Base-by-base conservation (phyloP, 2,113 vertebrate genomes). In the Channa maculata region DNA sequence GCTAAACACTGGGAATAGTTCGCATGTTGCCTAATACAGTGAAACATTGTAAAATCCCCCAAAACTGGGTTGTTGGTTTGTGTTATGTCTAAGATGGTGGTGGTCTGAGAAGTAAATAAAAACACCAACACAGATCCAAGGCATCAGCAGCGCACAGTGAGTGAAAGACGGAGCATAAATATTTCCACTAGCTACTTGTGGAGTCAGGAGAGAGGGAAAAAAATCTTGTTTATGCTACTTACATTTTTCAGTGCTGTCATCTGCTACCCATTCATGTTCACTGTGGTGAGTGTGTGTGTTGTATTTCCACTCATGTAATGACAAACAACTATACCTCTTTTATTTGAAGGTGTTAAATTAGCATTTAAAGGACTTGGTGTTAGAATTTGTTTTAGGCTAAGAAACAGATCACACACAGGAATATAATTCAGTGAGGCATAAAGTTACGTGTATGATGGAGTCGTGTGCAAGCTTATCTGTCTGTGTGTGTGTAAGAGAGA, bases 171-270 rank as follows among this genome's bases (percentile, higher is more conserved):
- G 64, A 72, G 36, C 52, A 55, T 86, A 88, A 91, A 91, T 75
- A 86, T 89, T 92, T 89, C 83, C 79, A 67, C 46, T 71, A n/a
- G 82, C 76, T 90, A 84, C 84, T 86, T 77, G 67, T 75, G 77
- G 85, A 77, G 82, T 60, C 77, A 65, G 34, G 48, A 37, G 65
- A 48, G 60, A 67, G 54, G 1, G 63, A 77, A 65, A 86, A 73
- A 49, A 83, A 61, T 72, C 59, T 34, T 71, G 64, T 80, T 77
- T 75, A 49, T 69, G 58, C 79, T 78, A 13, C 51, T 48, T 75
- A 57, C 58, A 50, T 50, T n/a, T 69, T 62, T 75, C 71, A 43
- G 33, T 71, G 50, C 45, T 71, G 55, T 79, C 84, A 82, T 85
- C 75, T 77, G 71, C 41, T 76, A 33, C 43, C 59, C 6, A 72